A percentile compares a stretch with the other conserved stretches of the same genome.
These are phyloP conservation scores for Botia almorhae DNA, from an alignment of 2,797 vertebrate genomes.

Conservation along the genomic window DNA sequence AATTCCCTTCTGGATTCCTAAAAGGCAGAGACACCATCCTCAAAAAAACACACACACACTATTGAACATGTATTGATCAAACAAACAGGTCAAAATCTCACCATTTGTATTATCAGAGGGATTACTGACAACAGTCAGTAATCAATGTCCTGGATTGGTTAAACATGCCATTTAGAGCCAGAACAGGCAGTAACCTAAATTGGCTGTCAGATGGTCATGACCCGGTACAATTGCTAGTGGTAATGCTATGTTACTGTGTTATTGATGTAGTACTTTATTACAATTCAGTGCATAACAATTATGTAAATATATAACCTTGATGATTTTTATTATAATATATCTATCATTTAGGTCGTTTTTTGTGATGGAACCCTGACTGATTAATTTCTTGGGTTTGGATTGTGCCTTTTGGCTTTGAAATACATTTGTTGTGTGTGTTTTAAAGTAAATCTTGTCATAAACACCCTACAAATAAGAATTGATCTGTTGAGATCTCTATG, in stretches of 20 bases:
- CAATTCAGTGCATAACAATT: background rate
- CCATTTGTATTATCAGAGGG: background rate
- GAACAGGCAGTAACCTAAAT: background rate
- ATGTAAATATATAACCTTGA: background rate
- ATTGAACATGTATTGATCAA: background rate
- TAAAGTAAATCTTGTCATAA: conserved; percentile 23
- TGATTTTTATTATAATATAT: background rate
- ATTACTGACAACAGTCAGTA: background rate
- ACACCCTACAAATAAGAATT: conserved; percentile 38
- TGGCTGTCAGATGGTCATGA: background rate
- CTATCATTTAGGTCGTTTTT: background rate
- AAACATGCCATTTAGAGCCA: background rate
- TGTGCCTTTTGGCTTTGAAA: background rate
- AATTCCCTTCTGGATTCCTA: background rate
- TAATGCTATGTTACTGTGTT: background rate
- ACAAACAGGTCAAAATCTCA: background rate
- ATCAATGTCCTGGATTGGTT: background rate
- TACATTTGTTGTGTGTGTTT: conserved; percentile 28
- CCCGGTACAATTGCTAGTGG: background rate
- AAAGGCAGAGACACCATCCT: background rate
- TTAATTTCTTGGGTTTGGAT: background rate
- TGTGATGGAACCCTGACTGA: background rate
- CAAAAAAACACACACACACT: background rate
- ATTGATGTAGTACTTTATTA: background rate
- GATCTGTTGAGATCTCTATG: conserved; percentile 30